Percentiles rank a stretch among this genome's conserved stretches.
These are phyloP conservation scores for Bradysia coprophila DNA, from an alignment of 1,140 invertebrate genomes.

Conservation along the genomic window DNA sequence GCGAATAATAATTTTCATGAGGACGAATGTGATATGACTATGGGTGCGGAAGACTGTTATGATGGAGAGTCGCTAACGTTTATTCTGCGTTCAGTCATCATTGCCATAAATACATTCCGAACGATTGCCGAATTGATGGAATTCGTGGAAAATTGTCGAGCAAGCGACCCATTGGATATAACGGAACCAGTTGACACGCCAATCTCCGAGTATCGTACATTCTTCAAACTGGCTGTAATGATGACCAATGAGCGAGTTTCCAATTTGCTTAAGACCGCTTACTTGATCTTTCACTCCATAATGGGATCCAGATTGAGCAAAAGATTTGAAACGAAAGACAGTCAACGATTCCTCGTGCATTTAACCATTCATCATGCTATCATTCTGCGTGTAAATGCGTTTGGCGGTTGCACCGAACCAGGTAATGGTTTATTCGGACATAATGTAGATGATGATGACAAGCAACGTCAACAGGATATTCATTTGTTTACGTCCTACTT, in stretches of 20 bases:
- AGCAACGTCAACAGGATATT: not conserved
- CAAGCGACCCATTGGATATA: conserved; percentile 30
- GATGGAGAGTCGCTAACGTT: conserved; percentile 51
- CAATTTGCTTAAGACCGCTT: conserved; percentile 7
- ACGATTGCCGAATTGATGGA: conserved; percentile 26
- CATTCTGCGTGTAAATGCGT: conserved; percentile 16
- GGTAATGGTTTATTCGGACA: too few species aligned
- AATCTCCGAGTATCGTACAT: not conserved
- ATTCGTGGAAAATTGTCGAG: conserved; percentile 17
- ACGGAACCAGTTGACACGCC: conserved; percentile 8
- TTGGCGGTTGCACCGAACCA: too few species aligned
- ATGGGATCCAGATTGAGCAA: conserved; percentile 40
- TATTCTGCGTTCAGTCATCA: conserved; percentile 38
- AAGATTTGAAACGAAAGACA: conserved; percentile 51
- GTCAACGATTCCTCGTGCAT: conserved; percentile 45
- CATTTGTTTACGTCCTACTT: conserved; percentile 20
- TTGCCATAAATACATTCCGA: conserved; percentile 28
- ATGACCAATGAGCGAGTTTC: not conserved
- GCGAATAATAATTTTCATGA: conserved; percentile 14
- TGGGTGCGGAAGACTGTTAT: conserved; percentile 45
- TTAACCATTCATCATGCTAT: conserved; percentile 50
- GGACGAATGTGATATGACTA: not conserved
- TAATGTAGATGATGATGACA: too few species aligned
- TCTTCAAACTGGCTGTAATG: not conserved
- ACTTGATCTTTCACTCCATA: conserved; percentile 19